A percentile compares a stretch with the other conserved stretches of the same genome.
phyloP scores from a whole-genome alignment of 2,113 vertebrate genomes.

The Calypte anna region DNA sequence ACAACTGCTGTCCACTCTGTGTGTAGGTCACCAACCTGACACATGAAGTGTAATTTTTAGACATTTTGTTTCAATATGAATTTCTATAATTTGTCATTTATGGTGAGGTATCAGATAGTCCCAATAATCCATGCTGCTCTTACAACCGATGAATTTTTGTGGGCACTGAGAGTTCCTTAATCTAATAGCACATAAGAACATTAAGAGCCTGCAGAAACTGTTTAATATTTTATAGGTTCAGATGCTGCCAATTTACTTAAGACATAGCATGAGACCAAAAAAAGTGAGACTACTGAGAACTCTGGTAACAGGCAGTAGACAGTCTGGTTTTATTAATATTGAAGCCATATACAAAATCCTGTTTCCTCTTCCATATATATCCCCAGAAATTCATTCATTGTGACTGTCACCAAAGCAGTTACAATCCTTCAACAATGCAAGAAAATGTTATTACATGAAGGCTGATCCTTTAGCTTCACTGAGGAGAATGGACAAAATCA shows the following conservation, averaged over 20 bases:
- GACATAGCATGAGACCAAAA: not conserved
- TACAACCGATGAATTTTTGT: not conserved
- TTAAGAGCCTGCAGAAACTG: not conserved
- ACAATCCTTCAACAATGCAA: not conserved
- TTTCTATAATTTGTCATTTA: not conserved
- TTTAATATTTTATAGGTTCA: not conserved
- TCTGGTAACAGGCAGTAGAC: not conserved
- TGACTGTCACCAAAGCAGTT: not conserved
- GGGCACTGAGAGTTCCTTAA: not conserved
- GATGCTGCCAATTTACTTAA: not conserved
- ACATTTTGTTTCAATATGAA: not conserved
- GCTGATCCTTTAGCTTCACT: not conserved
- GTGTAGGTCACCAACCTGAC: not conserved
- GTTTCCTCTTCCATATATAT: not conserved
- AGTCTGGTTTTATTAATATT: constrained; percentile 10
- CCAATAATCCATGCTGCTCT: not conserved
- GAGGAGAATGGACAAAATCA: not conserved
- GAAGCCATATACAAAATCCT: not conserved
- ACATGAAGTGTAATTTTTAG: not conserved
- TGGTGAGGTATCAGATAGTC: not conserved
- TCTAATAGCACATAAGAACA: not conserved
- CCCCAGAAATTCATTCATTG: not conserved
- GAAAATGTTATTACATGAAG: not conserved
- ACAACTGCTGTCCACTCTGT: not conserved
- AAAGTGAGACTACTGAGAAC: not conserved